A percentile compares a stretch with the other conserved stretches of the same genome.
Evolutionary conservation across 2,113 vertebrate species (phyloP).

Genomic region (Rhinolophus ferrumequinum): DNA sequence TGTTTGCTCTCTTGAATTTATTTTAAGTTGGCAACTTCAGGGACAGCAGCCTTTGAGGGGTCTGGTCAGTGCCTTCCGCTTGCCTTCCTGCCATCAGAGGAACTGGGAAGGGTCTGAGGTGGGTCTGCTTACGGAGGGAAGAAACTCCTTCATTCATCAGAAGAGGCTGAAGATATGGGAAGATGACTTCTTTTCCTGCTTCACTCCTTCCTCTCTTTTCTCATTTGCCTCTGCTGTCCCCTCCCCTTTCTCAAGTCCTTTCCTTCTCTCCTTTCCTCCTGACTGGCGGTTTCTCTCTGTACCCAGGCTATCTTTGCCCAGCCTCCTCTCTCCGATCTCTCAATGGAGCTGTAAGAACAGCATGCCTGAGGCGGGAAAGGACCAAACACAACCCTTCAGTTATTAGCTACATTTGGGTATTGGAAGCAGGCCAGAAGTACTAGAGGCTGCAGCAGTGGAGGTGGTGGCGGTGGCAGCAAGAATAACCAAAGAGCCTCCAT

Average conservation of each 20-base stretch:
- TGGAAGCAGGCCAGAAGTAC: neutral
- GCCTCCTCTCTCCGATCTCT: neutral
- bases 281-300: neutral
- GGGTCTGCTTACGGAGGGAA: neutral
- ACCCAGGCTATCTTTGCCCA: neutral
- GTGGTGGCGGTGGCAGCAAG: neutral
- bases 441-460: neutral
- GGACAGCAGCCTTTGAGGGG: neutral
- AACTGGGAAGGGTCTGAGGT: neutral
- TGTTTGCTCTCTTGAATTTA: neutral
- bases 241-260: neutral
- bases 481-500: neutral
- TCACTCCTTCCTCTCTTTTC: neutral
- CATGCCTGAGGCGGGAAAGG: neutral
- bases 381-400: neutral
- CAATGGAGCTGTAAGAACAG: neutral
- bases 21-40: neutral
- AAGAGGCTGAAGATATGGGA: neutral
- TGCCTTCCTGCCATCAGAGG: neutral
- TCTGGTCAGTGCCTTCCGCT: accelerated
- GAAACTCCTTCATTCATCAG: neutral
- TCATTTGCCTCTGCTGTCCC: neutral
- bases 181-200: neutral
- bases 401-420: neutral
- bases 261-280: neutral